A percentile compares a stretch with the other conserved stretches of the same genome.
These are phyloP conservation scores for Trogon surrucura DNA, from an alignment of 2,113 vertebrate species.

Conservation along the genomic window DNA sequence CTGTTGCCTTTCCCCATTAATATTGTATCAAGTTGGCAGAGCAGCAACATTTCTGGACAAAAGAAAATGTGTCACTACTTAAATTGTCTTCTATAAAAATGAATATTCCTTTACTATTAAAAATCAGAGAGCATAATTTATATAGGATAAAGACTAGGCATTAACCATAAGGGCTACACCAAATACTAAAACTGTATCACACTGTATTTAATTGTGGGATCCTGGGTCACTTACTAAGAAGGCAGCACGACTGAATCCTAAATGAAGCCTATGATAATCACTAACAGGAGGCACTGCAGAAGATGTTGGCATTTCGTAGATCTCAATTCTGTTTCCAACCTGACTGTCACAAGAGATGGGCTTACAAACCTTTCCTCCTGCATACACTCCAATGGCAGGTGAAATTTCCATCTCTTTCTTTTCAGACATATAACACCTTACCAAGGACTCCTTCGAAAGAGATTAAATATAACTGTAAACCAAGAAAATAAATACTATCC, in stretches of 20 bases:
- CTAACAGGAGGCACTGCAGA: background rate
- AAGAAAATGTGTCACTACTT: background rate
- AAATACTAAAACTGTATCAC: background rate
- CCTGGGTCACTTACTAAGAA: background rate
- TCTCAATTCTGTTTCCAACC: background rate
- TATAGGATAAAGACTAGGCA: background rate
- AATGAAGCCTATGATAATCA: background rate
- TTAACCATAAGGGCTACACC: background rate
- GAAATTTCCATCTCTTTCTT: background rate
- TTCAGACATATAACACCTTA: background rate
- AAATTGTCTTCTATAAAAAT: background rate
- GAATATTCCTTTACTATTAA: background rate
- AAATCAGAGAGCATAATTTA: background rate
- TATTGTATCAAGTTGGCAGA: constrained; percentile 7
- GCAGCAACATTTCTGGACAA: constrained; percentile 9
- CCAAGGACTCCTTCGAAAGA: background rate
- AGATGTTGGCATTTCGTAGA: background rate
- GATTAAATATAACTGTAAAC: background rate
- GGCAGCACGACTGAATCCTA: background rate
- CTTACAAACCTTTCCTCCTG: background rate
- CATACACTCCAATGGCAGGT: background rate
- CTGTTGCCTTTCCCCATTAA: constrained; percentile 28
- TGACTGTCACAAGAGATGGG: background rate
- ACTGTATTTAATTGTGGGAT: background rate
- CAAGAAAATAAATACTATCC: background rate